phyloP scores from a whole-genome alignment of 2,113 vertebrate species.

The Hydrochoerus hydrochaeris region DNA sequence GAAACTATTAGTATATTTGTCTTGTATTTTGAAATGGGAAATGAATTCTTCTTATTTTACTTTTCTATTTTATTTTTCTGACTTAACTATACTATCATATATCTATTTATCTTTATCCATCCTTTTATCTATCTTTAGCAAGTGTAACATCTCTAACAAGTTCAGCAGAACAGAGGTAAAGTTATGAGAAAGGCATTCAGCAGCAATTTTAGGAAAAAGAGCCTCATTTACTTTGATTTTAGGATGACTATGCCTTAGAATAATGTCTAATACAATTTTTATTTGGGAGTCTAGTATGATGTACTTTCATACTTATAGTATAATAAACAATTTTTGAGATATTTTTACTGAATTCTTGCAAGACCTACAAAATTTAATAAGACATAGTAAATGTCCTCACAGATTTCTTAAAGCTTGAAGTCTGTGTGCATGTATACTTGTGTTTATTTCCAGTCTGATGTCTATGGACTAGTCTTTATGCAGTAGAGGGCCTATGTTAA shows the following conservation, averaged over 20 bases:
- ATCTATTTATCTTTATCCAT: too few species aligned
- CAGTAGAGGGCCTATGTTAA: rapidly evolving
- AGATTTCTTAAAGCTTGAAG: background rate
- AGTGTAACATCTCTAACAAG: background rate
- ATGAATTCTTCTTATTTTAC: background rate
- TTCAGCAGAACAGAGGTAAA: background rate
- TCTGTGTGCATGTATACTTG: background rate
- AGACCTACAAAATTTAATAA: background rate
- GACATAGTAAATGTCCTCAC: background rate
- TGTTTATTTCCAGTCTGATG: background rate
- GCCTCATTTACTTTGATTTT: background rate
- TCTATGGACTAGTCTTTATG: background rate
- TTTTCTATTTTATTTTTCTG: background rate
- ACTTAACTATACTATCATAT: too few species aligned
- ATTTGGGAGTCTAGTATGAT: background rate
- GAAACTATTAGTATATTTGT: too few species aligned
- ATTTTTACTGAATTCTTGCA: background rate
- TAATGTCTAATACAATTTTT: background rate
- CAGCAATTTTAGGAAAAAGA: background rate
- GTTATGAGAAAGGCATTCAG: background rate
- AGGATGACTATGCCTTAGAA: background rate
- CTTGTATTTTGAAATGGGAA: too few species aligned
- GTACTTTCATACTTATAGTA: background rate
- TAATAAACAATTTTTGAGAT: background rate
- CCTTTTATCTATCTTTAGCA: background rate